phyloP scores from a whole-genome alignment of 2,797 vertebrate genomes.

The Trematomus bernacchii region DNA sequence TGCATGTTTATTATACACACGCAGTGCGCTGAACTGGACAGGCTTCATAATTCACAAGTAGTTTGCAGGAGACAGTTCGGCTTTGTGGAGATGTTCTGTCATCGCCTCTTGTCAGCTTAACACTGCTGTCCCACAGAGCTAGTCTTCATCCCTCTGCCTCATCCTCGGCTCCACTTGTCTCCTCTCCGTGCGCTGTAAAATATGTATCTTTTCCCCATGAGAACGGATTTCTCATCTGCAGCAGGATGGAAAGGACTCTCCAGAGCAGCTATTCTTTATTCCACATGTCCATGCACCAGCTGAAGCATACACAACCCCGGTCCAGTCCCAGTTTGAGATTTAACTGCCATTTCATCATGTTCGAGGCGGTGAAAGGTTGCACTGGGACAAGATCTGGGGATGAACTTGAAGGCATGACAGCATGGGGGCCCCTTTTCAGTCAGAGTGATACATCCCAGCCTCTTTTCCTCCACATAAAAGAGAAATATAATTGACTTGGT shows the following conservation, averaged over 20 bases:
- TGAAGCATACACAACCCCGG: slow-evolving; percentile 38
- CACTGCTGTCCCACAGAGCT: slow-evolving; percentile 64
- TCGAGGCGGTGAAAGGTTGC: slow-evolving; percentile 21
- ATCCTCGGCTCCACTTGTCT: slow-evolving; percentile 59
- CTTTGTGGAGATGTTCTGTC: slow-evolving; percentile 75
- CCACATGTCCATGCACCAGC: slow-evolving; percentile 60
- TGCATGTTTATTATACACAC: slow-evolving; percentile 36
- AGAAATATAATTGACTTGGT: slow-evolving; percentile 1
- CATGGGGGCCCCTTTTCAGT: neutral
- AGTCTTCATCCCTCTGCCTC: slow-evolving; percentile 72
- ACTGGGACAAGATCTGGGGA: slow-evolving; percentile 43
- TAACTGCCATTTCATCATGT: slow-evolving; percentile 44
- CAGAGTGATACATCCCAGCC: slow-evolving; percentile 9
- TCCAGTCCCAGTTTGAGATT: slow-evolving; percentile 44
- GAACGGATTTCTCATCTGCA: slow-evolving; percentile 73
- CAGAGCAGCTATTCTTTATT: slow-evolving; percentile 63
- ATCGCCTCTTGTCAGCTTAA: slow-evolving; percentile 80
- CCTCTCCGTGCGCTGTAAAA: slow-evolving; percentile 71
- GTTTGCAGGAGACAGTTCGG: slow-evolving; percentile 66
- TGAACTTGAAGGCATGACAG: slow-evolving; percentile 22
- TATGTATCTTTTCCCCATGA: slow-evolving; percentile 66
- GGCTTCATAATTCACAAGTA: slow-evolving; percentile 74
- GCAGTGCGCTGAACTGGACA: slow-evolving; percentile 36
- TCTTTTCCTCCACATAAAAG: neutral
- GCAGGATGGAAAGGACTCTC: slow-evolving; percentile 55